Evolutionary conservation across 2,888 invertebrate genomes (phyloP), one percentile per base, ranked within the genome.

Genomic region (Sinopyrophorus schimmeli): DNA sequence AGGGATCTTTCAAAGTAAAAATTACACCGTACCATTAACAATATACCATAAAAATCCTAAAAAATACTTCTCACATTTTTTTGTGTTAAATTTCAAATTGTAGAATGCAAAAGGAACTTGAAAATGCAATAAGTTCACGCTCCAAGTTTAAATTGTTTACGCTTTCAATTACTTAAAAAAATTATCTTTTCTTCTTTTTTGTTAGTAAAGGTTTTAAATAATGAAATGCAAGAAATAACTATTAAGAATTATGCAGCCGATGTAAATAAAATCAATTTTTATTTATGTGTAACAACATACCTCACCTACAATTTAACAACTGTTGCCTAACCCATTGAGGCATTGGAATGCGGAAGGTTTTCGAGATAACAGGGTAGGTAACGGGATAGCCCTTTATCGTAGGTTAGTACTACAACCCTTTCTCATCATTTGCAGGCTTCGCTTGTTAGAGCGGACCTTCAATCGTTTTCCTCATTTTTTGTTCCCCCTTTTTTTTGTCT

Each of bases 321-420:
- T 23, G 5, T 39, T 31, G 35, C 51, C 55, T 53, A 58, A 56
- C 58, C 55, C 55, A 56, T 58, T 57, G 51, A 60, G 32, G 34
- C 42, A 38, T 21, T 43, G 65, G 66, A 66, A 67, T 67, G 67
- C 67, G 67, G 67, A 67, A 67, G 67, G 62, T 61, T 58, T 54
- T 49, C 28, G 48, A 53, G 57, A 54, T 58, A 59, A 55, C 57
- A 61, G 64, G 65, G 63, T 63, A 59, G 59, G 55, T 59, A 66
- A 67, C 64, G 66, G 67, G 61, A 63, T 56, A 41, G 44, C 61
- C 56, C 61, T 58, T 62, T 61, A 53, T 59, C 60, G 60, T 58
- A 65, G 67, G 65, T 67, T 66, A 61, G 61, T 59, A 53, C 47
- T 34, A 54, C 62, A 66, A 66, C 65, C 65, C 65, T 65, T 65